phyloP scores from a whole-genome alignment of 2,113 vertebrate genomes.

The Ursus arctos region DNA sequence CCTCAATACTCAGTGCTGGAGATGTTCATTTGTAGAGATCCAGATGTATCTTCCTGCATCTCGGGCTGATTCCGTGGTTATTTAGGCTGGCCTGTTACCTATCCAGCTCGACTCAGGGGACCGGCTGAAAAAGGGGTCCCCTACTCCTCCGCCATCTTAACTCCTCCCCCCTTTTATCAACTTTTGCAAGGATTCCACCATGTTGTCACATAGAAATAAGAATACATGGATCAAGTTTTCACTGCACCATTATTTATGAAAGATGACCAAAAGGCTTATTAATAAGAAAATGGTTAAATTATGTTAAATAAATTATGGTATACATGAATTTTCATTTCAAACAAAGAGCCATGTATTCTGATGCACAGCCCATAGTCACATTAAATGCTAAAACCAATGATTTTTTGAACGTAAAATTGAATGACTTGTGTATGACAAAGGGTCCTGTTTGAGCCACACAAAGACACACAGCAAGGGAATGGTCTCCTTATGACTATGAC shows the following conservation, averaged over 20 bases:
- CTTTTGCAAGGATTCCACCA: not conserved
- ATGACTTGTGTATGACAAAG: not conserved
- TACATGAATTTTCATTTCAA: slow-evolving; percentile 4
- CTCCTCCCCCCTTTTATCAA: not conserved
- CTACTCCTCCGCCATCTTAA: too few relatives aligned
- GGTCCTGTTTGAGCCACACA: not conserved
- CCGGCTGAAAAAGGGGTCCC: too few relatives aligned
- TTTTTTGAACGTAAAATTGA: not conserved
- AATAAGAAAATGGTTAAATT: not conserved
- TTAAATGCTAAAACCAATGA: not conserved
- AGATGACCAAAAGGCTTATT: not conserved
- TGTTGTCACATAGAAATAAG: not conserved
- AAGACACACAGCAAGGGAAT: not conserved
- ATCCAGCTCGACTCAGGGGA: too few relatives aligned
- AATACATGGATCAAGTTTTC: not conserved
- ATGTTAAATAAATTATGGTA: not conserved
- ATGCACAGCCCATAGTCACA: not conserved
- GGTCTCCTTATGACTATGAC: not conserved
- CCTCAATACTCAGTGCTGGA: too few relatives aligned
- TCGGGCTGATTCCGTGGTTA: too few relatives aligned
- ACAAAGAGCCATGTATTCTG: not conserved
- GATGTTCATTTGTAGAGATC: too few relatives aligned
- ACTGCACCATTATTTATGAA: not conserved
- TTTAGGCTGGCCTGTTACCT: too few relatives aligned
- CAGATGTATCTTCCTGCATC: too few relatives aligned